Evolutionary conservation across 2,888 invertebrate genomes (phyloP), one percentile per base, ranked within the genome.

Genomic region (Metallyticus violacea): DNA sequence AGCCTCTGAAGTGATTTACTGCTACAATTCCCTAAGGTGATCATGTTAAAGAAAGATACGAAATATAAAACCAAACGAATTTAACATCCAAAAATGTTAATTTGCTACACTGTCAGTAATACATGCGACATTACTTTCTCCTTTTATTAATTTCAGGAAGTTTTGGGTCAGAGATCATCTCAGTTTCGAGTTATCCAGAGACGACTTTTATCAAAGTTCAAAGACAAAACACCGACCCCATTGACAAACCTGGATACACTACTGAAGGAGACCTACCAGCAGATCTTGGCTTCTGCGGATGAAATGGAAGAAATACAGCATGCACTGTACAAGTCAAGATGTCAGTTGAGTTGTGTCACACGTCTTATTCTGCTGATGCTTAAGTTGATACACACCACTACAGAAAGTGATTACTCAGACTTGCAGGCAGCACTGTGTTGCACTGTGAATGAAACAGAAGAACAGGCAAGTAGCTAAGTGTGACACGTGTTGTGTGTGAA

Each of bases 141-240:
- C 22, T 2, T 62, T 15, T 62, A 4, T 62, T 62, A 4, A 15
- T 62, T 62, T 15, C 40, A 92, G 89, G 91, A 92, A 85, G 90
- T 92, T 88, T 89, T 93, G 86, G 91, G 91, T 27, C 92, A 92
- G 88, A 89, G 92, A 85, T 95, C 96, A 88, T 93, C 94, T 40
- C 97, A 97, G 91, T 96, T 96, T 91, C 94, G 96, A 81, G 93
- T 96, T 86, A 94, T 97, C 76, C 96, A 97, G 91, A 95, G 96
- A 90, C 93, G 95, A 88, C 92, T 87, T 28, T 92, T 97, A 88
- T 94, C 96, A 2, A 95, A 96, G 90, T 96, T 96, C 90, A 96
- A 96, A 89, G 96, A 97, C 87, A 94, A 96, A 90, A 97, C 96
- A 85, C 96, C 96, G 0, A 94, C 95, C 1, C 95, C 96, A 79